Evolutionary conservation across 2,888 invertebrate species (phyloP).

Genomic region (Phyllotreta striolata): DNA sequence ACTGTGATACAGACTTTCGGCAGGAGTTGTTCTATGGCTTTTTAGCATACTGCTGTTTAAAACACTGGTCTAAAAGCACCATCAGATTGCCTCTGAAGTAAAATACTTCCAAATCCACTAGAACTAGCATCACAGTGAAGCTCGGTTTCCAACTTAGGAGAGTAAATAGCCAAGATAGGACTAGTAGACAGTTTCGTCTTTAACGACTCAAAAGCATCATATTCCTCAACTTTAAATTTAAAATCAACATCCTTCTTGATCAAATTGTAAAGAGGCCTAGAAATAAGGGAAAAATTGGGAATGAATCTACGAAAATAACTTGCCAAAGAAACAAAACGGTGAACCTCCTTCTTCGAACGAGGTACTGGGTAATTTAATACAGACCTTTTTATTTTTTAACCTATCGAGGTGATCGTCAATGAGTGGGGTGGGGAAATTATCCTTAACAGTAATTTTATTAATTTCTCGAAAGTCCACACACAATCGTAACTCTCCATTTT

Average conservation of each 20-base stretch:
- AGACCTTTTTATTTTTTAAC: constrained; percentile 15
- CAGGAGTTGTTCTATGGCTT: constrained; percentile 44
- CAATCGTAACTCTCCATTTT: constrained; percentile 45
- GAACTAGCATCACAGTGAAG: constrained; percentile 50
- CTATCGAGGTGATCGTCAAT: constrained; percentile 45
- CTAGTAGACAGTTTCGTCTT: too few relatives aligned
- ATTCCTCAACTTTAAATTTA: constrained; percentile 38
- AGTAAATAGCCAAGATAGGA: too few relatives aligned
- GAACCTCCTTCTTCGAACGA: constrained; percentile 34
- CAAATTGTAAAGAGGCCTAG: constrained; percentile 43
- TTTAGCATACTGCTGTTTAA: too few relatives aligned
- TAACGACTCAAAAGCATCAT: too few relatives aligned
- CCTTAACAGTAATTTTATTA: constrained; percentile 45
- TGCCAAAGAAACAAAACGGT: constrained; percentile 45
- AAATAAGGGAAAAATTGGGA: constrained; percentile 39
- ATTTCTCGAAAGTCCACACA: constrained; percentile 49
- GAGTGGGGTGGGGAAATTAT: constrained; percentile 47
- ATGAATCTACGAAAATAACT: constrained; percentile 39
- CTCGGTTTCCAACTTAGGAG: too few relatives aligned
- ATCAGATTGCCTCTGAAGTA: too few relatives aligned
- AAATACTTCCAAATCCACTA: constrained; percentile 45
- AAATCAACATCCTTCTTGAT: constrained; percentile 44
- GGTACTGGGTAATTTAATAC: constrained; percentile 41
- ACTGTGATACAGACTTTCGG: constrained; percentile 46
- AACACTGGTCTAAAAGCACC: constrained; percentile 46